A percentile compares a stretch with the other conserved stretches of the same genome.
phyloP scores from a whole-genome alignment of 2,113 vertebrate species.

The Crypturellus undulatus region DNA sequence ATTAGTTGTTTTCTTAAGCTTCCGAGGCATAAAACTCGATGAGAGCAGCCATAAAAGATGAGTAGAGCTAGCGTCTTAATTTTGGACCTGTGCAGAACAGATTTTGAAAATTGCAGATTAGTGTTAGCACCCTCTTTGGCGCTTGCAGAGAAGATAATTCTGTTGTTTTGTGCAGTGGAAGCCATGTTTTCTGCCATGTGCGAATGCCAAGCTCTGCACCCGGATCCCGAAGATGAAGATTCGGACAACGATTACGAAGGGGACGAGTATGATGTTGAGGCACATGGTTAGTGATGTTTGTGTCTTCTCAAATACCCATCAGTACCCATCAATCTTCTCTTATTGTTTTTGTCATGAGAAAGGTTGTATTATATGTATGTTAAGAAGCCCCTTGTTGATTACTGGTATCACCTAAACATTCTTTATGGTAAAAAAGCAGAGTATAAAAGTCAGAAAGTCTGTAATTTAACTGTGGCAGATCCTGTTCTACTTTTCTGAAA shows the following conservation, averaged over 20 bases:
- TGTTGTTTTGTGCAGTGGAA: constrained; percentile 84
- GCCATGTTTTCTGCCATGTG: constrained; percentile 97
- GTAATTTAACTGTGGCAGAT: neutral
- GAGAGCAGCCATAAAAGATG: neutral
- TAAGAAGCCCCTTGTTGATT: neutral
- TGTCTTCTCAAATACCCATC: neutral
- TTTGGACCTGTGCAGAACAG: neutral
- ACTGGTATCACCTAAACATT: neutral
- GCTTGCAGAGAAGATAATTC: too few relatives aligned
- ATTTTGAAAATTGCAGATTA: neutral
- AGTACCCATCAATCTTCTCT: neutral
- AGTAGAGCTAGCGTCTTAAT: neutral
- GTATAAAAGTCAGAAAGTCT: neutral
- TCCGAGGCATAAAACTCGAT: too few relatives aligned
- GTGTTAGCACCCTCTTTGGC: neutral
- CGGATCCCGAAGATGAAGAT: constrained; percentile 92
- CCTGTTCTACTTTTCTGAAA: neutral
- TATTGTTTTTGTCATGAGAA: neutral
- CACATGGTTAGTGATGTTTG: constrained; percentile 83
- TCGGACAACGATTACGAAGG: constrained; percentile 93
- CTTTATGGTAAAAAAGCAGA: neutral
- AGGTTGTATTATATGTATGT: neutral
- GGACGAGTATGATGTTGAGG: constrained; percentile 94
- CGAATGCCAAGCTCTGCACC: constrained; percentile 95
- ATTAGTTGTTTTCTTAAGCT: neutral